Evolutionary conservation across 2,888 invertebrate genomes (phyloP).

Genomic region (Drosophila ustulata): DNA sequence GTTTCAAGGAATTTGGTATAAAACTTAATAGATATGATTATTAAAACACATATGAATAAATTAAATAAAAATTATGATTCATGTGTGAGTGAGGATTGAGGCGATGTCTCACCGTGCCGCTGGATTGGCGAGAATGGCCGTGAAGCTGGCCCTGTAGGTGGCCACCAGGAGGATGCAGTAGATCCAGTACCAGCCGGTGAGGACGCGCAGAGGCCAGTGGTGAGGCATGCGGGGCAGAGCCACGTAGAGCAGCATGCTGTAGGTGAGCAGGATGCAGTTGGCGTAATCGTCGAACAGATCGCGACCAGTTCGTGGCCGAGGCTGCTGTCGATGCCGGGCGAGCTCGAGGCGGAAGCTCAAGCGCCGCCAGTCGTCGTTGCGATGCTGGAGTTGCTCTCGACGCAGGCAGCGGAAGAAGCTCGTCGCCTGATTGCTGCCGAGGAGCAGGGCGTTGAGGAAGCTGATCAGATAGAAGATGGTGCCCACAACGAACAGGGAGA

Average conservation of each 20-base stretch:
- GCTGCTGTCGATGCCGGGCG: conserved; percentile 45
- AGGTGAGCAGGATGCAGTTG: conserved; percentile 92
- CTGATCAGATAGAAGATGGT: conserved; percentile 89
- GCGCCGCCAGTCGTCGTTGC: conserved; percentile 46
- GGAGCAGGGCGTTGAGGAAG: conserved; percentile 73
- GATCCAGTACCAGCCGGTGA: conserved; percentile 95
- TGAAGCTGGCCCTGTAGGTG: conserved; percentile 93
- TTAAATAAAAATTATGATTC: too few species aligned
- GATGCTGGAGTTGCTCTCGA: neutral
- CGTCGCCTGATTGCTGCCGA: conserved; percentile 16
- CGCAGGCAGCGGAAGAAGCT: conserved; percentile 63
- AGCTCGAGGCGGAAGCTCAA: conserved; percentile 74
- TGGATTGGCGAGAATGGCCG: conserved; percentile 93
- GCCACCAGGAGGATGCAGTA: conserved; percentile 93
- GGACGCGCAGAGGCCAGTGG: conserved; percentile 92
- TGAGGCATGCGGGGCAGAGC: conserved; percentile 91
- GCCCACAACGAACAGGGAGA: conserved; percentile 89
- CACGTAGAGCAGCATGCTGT: conserved; percentile 92
- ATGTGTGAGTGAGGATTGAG: too few species aligned
- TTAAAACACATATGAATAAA: too few species aligned
- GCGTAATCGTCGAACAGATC: conserved; percentile 90
- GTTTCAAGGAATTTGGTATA: neutral
- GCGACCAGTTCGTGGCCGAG: neutral
- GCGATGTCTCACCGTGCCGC: conserved; percentile 87
- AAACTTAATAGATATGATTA: neutral